Base-by-base conservation (phyloP, 2,888 invertebrate species). In the Buathra laborator region DNA sequence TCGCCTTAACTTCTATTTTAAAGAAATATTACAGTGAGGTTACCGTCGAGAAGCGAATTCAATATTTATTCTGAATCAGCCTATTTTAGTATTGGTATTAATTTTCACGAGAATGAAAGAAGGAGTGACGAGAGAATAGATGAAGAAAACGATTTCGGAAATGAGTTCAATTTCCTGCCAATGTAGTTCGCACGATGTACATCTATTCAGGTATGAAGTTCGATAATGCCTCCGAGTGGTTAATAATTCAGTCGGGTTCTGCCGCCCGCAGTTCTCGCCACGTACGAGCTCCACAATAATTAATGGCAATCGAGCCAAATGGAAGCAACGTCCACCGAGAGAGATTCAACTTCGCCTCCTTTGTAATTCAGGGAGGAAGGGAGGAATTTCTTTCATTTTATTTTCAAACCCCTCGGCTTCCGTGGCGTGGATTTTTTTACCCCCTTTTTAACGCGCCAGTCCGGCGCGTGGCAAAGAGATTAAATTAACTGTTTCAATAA, bases 201-300 rank as follows among this genome's bases (percentile, higher is more conserved):
- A 71, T 46, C 5, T 10, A 56, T 19, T 37, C n/a, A 7, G 37
- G 59, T 24, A 19, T 24, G 5, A 3, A 44, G 44, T 32, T 46
- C 71, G 80, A 79, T 53, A 16, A 64, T 66, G 71, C 66, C 71
- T 16, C 24, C 24, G 24, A 37, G 56, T 24, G 37, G 74, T 84
- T 72, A 84, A 84, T 84, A 80, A 84, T 84, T 84, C 75, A 84
- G 56, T 43, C 64, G 37, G 43, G 24, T 59, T 24, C 66, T 48
- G 75, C 56, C 66, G 32, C 16, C 46, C 46, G 56, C 76, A 59
- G 80, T 46, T 24, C 59, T 16, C 62, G 29, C n/a, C 59, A 71
- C 29, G 19, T 46, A 83, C 59, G 12, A 19, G 19, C n/a, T n/a
- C 44, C 7, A 72, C 67, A 78, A 83, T 83, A 83, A 83, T 83